Evolutionary conservation across 2,888 invertebrate genomes (phyloP).

Genomic region (Vesta saturnalis): DNA sequence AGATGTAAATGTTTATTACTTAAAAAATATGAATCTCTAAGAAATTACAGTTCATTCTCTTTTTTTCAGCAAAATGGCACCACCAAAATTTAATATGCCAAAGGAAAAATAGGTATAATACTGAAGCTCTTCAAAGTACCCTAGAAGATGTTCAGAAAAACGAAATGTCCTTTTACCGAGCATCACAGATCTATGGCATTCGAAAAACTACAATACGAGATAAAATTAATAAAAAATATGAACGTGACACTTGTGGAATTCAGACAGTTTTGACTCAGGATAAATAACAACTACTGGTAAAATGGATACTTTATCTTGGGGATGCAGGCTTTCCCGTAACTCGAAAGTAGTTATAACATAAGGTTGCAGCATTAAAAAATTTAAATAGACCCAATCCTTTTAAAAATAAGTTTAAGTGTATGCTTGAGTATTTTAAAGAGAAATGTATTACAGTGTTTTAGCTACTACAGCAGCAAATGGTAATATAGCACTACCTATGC

Average conservation of each 20-base stretch:
- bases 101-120: background rate
- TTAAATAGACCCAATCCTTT: no score
- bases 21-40: no score
- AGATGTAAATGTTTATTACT: no score
- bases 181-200: no score
- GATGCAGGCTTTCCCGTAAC: background rate
- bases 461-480: background rate
- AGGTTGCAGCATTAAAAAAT: background rate
- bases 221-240: no score
- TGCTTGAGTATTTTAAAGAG: background rate
- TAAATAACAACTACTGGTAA: no score
- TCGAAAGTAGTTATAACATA: background rate
- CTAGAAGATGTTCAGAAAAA: no score
- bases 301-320: no score
- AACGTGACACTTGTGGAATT: no score
- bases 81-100: background rate
- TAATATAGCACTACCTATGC: background rate
- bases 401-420: background rate
- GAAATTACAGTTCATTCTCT: no score
- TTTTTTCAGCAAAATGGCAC: background rate
- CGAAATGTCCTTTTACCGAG: background rate
- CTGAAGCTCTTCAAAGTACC: background rate
- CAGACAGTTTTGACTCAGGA: no score
- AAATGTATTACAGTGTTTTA: background rate
- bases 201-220: no score